Conservation (phyloP, 2,888 invertebrate species). For the Capitulum mitella region DNA sequence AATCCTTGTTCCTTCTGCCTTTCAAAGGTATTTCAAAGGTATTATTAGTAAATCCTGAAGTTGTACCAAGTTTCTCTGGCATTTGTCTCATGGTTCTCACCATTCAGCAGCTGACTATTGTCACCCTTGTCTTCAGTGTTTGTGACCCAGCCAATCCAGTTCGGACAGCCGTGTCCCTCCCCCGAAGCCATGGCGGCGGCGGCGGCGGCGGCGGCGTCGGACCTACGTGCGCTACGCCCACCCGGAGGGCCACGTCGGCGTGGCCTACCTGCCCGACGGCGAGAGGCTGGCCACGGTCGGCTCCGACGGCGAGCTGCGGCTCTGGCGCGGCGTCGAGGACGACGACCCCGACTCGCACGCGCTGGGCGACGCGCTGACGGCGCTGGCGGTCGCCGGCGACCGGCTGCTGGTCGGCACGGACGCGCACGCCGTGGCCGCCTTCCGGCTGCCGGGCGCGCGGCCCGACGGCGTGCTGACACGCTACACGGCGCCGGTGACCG, state of each 20-base stretch:
- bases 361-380: conserved; percentile 72
- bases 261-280: conserved; percentile 10
- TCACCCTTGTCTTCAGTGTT: too few relatives aligned
- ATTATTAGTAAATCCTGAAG: too few relatives aligned
- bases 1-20: too few relatives aligned
- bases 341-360: conserved; percentile 71
- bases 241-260: conserved; percentile 22
- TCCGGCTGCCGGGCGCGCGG: conserved; percentile 65
- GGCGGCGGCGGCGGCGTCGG: neutral
- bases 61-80: too few relatives aligned
- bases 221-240: conserved; percentile 27
- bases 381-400: conserved; percentile 39
- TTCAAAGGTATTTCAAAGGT: too few relatives aligned
- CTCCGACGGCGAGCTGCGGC: conserved; percentile 53
- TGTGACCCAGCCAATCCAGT: too few relatives aligned
- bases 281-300: conserved; percentile 28
- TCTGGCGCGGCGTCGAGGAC: conserved; percentile 78
- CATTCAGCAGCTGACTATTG: too few relatives aligned
- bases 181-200: neutral
- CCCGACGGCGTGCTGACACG: conserved; percentile 76
- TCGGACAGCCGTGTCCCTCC: too few relatives aligned
- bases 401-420: conserved; percentile 66
- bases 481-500: conserved; percentile 80
- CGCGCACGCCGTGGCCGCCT: conserved; percentile 73
- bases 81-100: too few relatives aligned